Base-by-base conservation (phyloP, 2,888 invertebrate genomes). In the Terebella lapidaria region DNA sequence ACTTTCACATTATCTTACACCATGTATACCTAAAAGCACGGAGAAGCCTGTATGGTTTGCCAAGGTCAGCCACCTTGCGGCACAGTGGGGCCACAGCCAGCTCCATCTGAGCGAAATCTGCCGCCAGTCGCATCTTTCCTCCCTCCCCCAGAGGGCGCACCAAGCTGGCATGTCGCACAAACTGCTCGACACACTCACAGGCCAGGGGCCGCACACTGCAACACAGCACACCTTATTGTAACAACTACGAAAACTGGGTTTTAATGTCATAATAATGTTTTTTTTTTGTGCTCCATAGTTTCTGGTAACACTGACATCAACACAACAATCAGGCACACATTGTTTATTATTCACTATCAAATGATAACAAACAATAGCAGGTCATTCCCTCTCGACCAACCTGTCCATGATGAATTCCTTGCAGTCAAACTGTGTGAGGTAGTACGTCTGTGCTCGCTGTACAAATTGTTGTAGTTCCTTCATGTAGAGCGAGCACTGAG, bases 401-500 rank as follows among this genome's bases (percentile, higher is more conserved):
- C 76, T 74, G 66, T 77, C 74, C 70, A 76, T 70, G 49, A 89
- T 84, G 58, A 88, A 84, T 66, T 85, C 84, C 68, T 86, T 85
- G 74, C 89, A 88, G 69, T 87, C 85, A 71, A 88, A 91, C 27
- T 85, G 84, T 2, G 84, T 77, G 51, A 92, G 83, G 73, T 91
- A 91, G 58, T 87, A 87, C 42, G 84, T 84, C 69, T 87, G 86
- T 1, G 87, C 87, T 64, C 91, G 84, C 85, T 83, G 67, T 83
- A 88, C 94, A 91, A 72, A 91, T 87, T 75, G 75, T 75, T 91
- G 92, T 30, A 96, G 82, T 78, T 96, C 95, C 71, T 89, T 88
- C 90, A 96, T 92, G 76, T 95, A 96, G 54, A 93, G 87, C 0
- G 91, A 91, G 68, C 89, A 84, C 60, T 75, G 76, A 26, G 42